A percentile compares a stretch with the other conserved stretches of the same genome.
phyloP scores from a whole-genome alignment of 2,797 vertebrate species.

The Myotis myotis region DNA sequence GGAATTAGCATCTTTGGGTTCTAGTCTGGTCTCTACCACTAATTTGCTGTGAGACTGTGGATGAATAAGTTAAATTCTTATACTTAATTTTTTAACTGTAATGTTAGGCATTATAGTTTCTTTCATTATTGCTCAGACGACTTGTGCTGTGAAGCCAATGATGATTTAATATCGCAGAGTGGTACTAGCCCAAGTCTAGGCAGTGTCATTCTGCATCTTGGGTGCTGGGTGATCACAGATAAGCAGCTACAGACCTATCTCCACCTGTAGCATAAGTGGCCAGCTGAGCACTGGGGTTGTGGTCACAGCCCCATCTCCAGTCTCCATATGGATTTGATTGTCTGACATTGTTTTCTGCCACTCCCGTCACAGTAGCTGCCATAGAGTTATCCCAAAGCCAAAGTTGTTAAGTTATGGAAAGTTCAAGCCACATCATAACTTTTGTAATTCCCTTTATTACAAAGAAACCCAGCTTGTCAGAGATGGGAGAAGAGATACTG shows the following conservation, averaged over 20 bases:
- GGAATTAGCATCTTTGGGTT: background rate
- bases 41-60: background rate
- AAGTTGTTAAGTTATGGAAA: background rate
- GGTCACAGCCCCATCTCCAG: background rate
- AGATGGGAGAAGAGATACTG: background rate
- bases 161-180: background rate
- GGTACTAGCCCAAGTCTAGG: background rate
- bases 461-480: background rate
- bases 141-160: background rate
- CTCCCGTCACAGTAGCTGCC: background rate
- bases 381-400: background rate
- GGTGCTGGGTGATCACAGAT: background rate
- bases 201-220: background rate
- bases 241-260: background rate
- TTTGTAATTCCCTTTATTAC: background rate
- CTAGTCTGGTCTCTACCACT: background rate
- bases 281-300: background rate
- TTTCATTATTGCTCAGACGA: background rate
- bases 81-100: background rate
- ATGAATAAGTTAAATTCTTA: background rate
- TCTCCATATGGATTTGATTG: background rate
- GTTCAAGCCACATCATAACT: background rate
- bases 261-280: fast-evolving
- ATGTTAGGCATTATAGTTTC: background rate
- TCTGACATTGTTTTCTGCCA: background rate